phyloP scores from a whole-genome alignment of 2,113 vertebrate species.

The Pomatostomus ruficeps region DNA sequence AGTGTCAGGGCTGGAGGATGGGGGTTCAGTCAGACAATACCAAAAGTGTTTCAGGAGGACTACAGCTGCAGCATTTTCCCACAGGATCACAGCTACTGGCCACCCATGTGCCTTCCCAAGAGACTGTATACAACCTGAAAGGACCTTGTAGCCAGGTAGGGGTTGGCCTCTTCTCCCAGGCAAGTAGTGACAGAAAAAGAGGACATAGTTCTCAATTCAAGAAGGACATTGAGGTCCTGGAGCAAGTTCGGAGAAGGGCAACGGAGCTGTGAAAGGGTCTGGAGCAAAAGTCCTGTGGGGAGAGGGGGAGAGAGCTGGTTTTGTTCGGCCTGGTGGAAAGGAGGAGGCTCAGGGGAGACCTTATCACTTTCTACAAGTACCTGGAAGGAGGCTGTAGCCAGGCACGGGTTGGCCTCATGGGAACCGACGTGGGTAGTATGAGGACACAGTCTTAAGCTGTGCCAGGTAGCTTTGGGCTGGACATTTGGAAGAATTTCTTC shows the following conservation, averaged over 20 bases:
- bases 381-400: too few relatives aligned
- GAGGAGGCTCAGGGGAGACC: too few relatives aligned
- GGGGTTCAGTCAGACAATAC: accelerated
- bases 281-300: background rate
- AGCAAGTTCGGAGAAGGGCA: background rate
- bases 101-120: background rate
- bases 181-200: background rate
- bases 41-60: accelerated
- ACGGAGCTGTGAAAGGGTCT: too few relatives aligned
- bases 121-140: background rate
- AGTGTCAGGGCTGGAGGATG: accelerated
- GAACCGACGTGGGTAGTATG: background rate
- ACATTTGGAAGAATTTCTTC: background rate
- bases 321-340: background rate
- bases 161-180: background rate
- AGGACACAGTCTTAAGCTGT: background rate
- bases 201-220: background rate
- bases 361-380: accelerated
- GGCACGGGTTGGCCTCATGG: background rate
- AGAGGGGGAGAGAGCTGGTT: background rate
- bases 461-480: background rate
- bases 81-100: too few relatives aligned
- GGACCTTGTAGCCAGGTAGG: too few relatives aligned
- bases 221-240: background rate
- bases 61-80: accelerated